Percentiles rank a stretch among this genome's conserved stretches.
These are phyloP conservation scores for Malacosoma neustria DNA, from an alignment of 2,888 invertebrate species.

Conservation along the genomic window DNA sequence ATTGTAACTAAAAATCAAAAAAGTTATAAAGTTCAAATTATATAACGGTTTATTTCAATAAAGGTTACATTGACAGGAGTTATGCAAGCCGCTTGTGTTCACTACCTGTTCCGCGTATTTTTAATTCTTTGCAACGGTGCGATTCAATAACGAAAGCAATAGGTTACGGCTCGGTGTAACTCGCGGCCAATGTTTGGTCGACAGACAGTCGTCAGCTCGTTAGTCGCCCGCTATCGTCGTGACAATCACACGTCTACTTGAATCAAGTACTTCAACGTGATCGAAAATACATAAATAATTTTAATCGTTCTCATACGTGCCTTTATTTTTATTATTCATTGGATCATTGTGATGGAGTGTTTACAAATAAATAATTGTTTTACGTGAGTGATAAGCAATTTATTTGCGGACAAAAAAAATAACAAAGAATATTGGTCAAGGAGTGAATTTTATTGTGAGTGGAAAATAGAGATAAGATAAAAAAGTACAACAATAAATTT, in stretches of 20 bases:
- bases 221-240: constrained; percentile 35
- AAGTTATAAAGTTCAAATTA: not conserved
- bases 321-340: not conserved
- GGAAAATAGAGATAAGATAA: constrained; percentile 62
- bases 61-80: not conserved
- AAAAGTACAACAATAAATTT: constrained; percentile 30
- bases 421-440: constrained; percentile 47
- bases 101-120: not conserved
- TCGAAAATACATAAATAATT: not conserved
- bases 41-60: not conserved
- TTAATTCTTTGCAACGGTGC: constrained; percentile 14
- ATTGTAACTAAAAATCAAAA: not conserved
- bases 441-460: constrained; percentile 35
- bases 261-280: not conserved
- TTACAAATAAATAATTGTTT: not conserved
- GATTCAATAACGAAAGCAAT: constrained; percentile 46
- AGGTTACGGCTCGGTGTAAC: constrained; percentile 28
- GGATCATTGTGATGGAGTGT: not conserved
- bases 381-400: not conserved
- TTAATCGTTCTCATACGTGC: not conserved
- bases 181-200: constrained; percentile 23
- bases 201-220: constrained; percentile 41
- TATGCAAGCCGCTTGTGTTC: not conserved
- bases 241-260: constrained; percentile 30
- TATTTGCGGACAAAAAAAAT: not conserved